These are phyloP conservation scores for Chondrilla cf. caribensis DNA, from an alignment of 37 sponge, comb jelly and placozoan genomes.

Conservation along the genomic window DNA sequence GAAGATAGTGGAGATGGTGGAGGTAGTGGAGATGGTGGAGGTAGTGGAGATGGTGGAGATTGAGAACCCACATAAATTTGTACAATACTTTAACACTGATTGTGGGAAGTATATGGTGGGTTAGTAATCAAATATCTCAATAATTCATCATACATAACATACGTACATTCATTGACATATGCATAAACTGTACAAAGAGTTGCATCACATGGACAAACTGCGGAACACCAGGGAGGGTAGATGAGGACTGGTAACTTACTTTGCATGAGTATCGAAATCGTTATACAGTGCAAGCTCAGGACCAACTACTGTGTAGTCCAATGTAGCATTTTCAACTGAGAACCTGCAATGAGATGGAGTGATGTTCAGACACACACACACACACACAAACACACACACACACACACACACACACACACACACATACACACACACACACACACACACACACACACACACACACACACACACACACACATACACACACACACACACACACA, in stretches of 20 bases:
- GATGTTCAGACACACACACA: background rate
- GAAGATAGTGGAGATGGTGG: too few relatives aligned
- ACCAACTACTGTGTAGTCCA: conserved; percentile 64
- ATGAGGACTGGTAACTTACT: background rate
- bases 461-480: background rate
- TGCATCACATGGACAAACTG: too few relatives aligned
- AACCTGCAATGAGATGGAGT: background rate
- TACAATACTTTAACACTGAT: too few relatives aligned
- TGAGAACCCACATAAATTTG: too few relatives aligned
- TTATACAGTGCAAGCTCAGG: conserved; percentile 38
- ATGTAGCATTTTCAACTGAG: background rate
- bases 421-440: background rate
- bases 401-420: background rate
- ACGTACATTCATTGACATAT: too few relatives aligned
- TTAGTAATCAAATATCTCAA: too few relatives aligned
- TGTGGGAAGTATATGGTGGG: too few relatives aligned
- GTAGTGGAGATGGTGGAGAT: too few relatives aligned
- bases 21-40: too few relatives aligned
- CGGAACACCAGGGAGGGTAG: too few relatives aligned
- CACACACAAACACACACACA: background rate
- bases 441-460: background rate
- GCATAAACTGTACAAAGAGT: too few relatives aligned
- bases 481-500: background rate
- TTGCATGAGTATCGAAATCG: conserved; percentile 6
- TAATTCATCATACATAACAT: too few relatives aligned